Evolutionary conservation across 2,888 invertebrate species (phyloP).

Genomic region (Cylloceria caligata): DNA sequence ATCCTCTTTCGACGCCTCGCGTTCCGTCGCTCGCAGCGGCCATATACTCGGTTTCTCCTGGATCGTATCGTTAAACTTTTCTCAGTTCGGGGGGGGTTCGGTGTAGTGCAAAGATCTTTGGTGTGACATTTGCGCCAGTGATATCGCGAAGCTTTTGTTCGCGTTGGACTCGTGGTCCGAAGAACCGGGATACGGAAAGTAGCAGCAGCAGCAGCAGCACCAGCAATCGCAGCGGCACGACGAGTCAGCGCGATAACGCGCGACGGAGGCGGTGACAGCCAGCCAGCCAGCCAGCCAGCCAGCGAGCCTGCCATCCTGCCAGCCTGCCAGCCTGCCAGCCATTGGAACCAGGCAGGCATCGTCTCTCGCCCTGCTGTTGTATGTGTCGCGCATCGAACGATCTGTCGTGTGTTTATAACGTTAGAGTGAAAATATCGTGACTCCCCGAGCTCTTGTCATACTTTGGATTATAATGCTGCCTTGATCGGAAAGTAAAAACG

Average conservation of each 20-base stretch:
- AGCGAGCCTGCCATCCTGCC: slow-evolving; percentile 62
- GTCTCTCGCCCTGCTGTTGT: slow-evolving; percentile 43
- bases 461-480: slow-evolving; percentile 63
- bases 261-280: slow-evolving; percentile 67
- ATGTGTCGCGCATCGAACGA: slow-evolving; percentile 21
- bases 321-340: slow-evolving; percentile 53
- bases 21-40: slow-evolving; percentile 42
- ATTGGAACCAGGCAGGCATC: slow-evolving; percentile 55
- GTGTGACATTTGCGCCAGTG: neutral
- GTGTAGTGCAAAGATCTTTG: slow-evolving; percentile 10
- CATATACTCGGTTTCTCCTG: slow-evolving; percentile 19
- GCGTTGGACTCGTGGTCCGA: slow-evolving; percentile 55
- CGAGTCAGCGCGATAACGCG: slow-evolving; percentile 67
- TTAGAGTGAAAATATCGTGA: slow-evolving; percentile 37
- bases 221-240: slow-evolving; percentile 48
- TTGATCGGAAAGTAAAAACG: slow-evolving; percentile 53
- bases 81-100: neutral
- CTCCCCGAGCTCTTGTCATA: slow-evolving; percentile 10
- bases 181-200: slow-evolving; percentile 50
- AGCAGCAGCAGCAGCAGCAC: slow-evolving; percentile 29
- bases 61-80: neutral
- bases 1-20: slow-evolving; percentile 37
- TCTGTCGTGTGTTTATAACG: slow-evolving; percentile 39
- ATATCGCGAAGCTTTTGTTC: slow-evolving; percentile 62
- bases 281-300: slow-evolving; percentile 52